Evolutionary conservation across 2,113 vertebrate species (phyloP).

Genomic region (Motacilla tschutschensis): DNA sequence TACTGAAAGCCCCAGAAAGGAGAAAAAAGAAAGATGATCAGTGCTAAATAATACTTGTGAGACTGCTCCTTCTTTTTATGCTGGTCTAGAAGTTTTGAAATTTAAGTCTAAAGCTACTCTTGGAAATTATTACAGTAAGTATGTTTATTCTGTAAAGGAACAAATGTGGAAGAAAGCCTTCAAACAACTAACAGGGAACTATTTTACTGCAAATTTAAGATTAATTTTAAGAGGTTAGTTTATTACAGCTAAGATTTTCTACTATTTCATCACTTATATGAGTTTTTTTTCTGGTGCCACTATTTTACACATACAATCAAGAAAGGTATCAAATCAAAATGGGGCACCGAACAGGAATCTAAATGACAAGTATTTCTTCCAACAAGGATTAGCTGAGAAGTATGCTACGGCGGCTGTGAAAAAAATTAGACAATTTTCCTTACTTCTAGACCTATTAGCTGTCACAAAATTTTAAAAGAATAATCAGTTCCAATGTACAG

Average conservation of each 20-base stretch:
- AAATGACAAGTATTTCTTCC: constrained; percentile 2
- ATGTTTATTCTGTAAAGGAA: not conserved
- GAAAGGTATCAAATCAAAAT: constrained; percentile 12
- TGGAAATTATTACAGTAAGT: not conserved
- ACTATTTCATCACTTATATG: not conserved
- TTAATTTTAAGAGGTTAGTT: constrained; percentile 9
- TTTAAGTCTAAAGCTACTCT: not conserved
- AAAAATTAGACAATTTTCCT: not conserved
- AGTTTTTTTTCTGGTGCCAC: constrained; percentile 14
- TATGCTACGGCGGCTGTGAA: not conserved
- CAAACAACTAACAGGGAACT: not conserved
- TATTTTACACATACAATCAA: constrained; percentile 12
- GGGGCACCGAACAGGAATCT: not conserved
- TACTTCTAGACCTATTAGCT: constrained; percentile 1
- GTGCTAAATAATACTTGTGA: not conserved
- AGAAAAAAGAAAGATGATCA: not conserved
- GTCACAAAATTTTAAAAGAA: constrained; percentile 19
- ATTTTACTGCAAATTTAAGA: constrained; percentile 3
- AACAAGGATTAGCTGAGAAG: not conserved
- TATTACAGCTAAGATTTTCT: constrained; percentile 8
- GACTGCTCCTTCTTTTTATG: not conserved
- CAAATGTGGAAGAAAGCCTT: constrained; percentile 10
- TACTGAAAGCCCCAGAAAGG: not conserved
- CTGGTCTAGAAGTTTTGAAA: not conserved
- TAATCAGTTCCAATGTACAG: not conserved